These are phyloP conservation scores for Anarhynchus alexandrinus DNA, from an alignment of 2,113 vertebrate genomes.

Conservation along the genomic window DNA sequence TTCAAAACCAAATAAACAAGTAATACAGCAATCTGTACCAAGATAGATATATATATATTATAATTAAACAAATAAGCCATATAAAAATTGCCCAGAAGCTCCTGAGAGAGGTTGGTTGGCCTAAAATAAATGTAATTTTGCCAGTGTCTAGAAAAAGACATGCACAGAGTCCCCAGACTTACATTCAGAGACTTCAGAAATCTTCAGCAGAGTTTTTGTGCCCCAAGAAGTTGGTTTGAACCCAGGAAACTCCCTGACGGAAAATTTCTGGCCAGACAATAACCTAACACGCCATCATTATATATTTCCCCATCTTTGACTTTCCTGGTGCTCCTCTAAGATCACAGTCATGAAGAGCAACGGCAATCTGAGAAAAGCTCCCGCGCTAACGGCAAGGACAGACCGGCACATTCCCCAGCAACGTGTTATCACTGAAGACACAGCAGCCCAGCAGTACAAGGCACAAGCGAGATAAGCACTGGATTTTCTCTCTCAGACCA, in stretches of 20 bases:
- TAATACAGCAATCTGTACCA: neutral
- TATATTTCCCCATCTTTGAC: neutral
- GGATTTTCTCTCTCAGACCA: neutral
- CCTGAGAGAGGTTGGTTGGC: neutral
- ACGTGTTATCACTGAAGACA: neutral
- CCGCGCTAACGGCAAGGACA: neutral
- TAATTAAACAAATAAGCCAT: neutral
- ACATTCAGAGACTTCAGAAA: neutral
- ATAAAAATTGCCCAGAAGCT: neutral
- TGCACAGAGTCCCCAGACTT: neutral
- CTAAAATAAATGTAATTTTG: neutral
- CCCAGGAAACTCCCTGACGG: accelerated
- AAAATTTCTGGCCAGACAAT: neutral
- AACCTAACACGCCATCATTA: neutral
- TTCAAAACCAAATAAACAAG: neutral
- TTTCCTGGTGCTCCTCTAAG: neutral
- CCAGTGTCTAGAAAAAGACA: neutral
- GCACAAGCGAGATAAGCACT: neutral
- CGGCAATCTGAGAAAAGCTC: neutral
- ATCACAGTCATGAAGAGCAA: neutral
- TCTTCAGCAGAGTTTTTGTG: neutral
- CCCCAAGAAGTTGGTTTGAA: neutral
- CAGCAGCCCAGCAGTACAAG: neutral
- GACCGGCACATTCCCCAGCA: neutral
- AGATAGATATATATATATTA: too few species aligned